phyloP scores from a whole-genome alignment of 2,888 invertebrate species.

The Chloromyia formosa region DNA sequence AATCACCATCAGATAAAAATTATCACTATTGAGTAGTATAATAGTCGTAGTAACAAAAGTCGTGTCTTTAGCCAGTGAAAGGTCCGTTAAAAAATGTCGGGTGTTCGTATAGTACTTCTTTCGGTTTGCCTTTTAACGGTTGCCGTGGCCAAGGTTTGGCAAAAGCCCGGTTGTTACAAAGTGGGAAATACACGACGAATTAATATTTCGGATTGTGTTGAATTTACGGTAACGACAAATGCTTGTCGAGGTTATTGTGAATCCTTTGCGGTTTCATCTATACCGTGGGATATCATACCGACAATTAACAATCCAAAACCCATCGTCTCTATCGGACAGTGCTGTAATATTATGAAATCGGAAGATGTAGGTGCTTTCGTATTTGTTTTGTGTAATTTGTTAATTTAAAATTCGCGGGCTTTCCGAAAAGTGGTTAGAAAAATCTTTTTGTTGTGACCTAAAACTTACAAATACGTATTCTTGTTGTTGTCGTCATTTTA shows the following conservation, averaged over 20 bases:
- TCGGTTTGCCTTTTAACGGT: slow-evolving; percentile 10
- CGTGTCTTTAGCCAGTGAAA: no score
- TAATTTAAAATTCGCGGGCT: background rate
- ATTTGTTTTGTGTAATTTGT: background rate
- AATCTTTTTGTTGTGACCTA: no score
- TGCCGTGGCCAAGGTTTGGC: slow-evolving; percentile 66
- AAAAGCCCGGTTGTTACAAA: slow-evolving; percentile 81
- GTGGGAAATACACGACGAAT: slow-evolving; percentile 83
- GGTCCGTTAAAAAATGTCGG: no score
- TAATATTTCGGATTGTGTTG: slow-evolving; percentile 84
- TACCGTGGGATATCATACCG: slow-evolving; percentile 56
- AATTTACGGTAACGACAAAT: slow-evolving; percentile 85
- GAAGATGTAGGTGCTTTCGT: slow-evolving; percentile 72
- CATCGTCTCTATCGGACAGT: slow-evolving; percentile 83
- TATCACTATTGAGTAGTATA: no score
- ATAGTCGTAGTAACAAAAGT: no score
- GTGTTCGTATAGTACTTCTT: slow-evolving; percentile 41
- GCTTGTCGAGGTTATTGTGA: slow-evolving; percentile 89
- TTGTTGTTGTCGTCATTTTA: no score
- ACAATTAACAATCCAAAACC: slow-evolving; percentile 67
- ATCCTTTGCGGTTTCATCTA: slow-evolving; percentile 85
- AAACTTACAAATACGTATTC: no score
- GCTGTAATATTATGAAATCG: slow-evolving; percentile 90
- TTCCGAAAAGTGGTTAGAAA: no score
- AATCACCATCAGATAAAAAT: no score